A percentile compares a stretch with the other conserved stretches of the same genome.
These are phyloP conservation scores for Rhyacophila evoluta DNA, from an alignment of 2,888 invertebrate species.

Conservation along the genomic window DNA sequence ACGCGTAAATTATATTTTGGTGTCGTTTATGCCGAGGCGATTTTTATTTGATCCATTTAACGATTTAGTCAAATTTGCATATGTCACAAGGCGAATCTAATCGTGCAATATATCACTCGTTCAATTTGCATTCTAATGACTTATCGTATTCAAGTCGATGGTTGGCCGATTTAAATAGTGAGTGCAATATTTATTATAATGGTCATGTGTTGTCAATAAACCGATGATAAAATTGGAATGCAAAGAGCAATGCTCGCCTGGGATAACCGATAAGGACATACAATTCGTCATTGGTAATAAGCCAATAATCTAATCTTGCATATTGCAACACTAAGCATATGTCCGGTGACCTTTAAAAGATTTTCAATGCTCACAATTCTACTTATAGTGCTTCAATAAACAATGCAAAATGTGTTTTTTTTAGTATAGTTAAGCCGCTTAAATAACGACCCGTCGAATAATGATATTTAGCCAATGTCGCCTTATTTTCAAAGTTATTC, in stretches of 20 bases:
- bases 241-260: not conserved
- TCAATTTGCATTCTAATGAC: constrained; percentile 6
- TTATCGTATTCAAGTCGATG: not conserved
- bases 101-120: not conserved
- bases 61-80: not conserved
- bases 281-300: not conserved
- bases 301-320: too few relatives aligned
- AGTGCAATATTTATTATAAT: not conserved
- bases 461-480: too few relatives aligned
- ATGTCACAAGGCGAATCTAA: constrained; percentile 2
- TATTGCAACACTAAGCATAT: too few relatives aligned
- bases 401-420: too few relatives aligned
- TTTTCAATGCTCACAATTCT: too few relatives aligned
- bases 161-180: not conserved
- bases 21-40: not conserved
- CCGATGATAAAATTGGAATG: constrained; percentile 7
- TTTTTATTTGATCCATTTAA: not conserved
- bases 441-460: too few relatives aligned
- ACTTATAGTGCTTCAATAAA: too few relatives aligned
- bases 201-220: not conserved
- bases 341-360: too few relatives aligned
- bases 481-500: too few relatives aligned
- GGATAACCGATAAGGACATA: not conserved
- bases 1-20: too few relatives aligned
- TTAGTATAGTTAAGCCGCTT: too few relatives aligned